Base-by-base conservation (phyloP, 1,140 invertebrate species). In the Cepaea nemoralis region DNA sequence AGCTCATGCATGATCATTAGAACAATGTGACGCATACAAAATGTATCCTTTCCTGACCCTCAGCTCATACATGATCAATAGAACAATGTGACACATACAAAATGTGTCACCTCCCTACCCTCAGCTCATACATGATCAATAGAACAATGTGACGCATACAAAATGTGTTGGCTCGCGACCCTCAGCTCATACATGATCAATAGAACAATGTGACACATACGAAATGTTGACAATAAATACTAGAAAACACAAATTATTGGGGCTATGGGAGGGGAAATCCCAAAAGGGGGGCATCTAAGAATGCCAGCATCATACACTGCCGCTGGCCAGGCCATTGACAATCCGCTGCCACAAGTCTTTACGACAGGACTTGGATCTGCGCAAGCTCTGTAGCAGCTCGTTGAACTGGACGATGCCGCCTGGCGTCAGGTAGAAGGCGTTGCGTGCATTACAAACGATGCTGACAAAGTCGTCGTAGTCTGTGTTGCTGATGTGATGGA, bases 391-490 rank as follows among this genome's bases (percentile, higher is more conserved):
- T 35, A 99, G 92, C 94, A 98, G 96, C 91, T 99, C 97, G 86
- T 98, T 98, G 89, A 99, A 99, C 91, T 98, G 97, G 69, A 95
- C 94, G 89, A 95, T 95, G 37, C 97, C 97, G 84, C 97, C 97
- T 0, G 96, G 96, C 16, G 96, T 98, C 39, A 98, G 95, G 86
- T 97, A 96, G 90, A 98, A 98, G n/a, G 90, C 91, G 80, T 91
- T 91, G 80, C 97, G 94, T 0, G 97, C 97, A 0, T 95, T 95
- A 75, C 96, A 94, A 39, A 99, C 95, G 87, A 98, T 96, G 90
- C 94, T 95, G 0, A 97, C 95, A 91, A 99, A 99, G 85, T 99
- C 98, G 88, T 99, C 97, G 88, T 98, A 98, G 83, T 99, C 97
- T 2, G 95, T 93, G 16, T 95, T 91, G 22, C 95, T 96, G 74